Evolutionary conservation across 2,797 vertebrate genomes (phyloP), one percentile per base, ranked within the genome.

Genomic region (Otolemur crassicaudatus): DNA sequence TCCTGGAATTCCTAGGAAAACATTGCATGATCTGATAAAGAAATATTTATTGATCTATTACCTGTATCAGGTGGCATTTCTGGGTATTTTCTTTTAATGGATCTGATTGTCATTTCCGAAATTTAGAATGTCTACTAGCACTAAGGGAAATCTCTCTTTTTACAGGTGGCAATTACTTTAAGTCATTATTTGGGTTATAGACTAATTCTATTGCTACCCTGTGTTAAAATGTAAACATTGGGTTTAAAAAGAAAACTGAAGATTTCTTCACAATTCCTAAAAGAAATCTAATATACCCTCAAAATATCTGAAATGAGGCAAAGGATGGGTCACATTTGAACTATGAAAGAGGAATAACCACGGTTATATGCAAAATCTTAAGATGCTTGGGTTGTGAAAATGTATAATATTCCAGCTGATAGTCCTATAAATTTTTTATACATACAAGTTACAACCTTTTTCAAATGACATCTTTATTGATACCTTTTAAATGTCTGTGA

Each of bases 241-340:
- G 73, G 4, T 8, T 61, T 69, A 29, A 22, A 46, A 53, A 61
- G 9, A 83, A 5, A 87, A 63, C 87, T 97, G 97, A 95, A 94
- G 31, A 94, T 97, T 76, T 90, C 3, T 94, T 97, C 27, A 91
- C 34, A 98, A 95, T 97, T 98, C 84, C 86, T 98, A 87, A 89
- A 97, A 96, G 90, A 97, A 98, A 73, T 81, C 89, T 91, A 86
- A 94, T 95, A 72, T 27, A 95, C 90, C 75, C 92, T 97, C 91
- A 80, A 7, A 14, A 49, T 81, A n/a, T 20, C 31, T 73, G 46
- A 85, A 84, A 58, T 73, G 75, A 93, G 67, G 8, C 34, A 60
- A 5, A 20, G 12, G 19, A 40, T 49, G 14, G 31, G 58, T 86
- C 79, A 29, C 22, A 76, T 23, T 82, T 73, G 25, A 27, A 67